Percentiles rank a stretch among this genome's conserved stretches.
phyloP scores from a whole-genome alignment of 37 sponge, comb jelly and placozoan genomes.

The Axinella damicornis region DNA sequence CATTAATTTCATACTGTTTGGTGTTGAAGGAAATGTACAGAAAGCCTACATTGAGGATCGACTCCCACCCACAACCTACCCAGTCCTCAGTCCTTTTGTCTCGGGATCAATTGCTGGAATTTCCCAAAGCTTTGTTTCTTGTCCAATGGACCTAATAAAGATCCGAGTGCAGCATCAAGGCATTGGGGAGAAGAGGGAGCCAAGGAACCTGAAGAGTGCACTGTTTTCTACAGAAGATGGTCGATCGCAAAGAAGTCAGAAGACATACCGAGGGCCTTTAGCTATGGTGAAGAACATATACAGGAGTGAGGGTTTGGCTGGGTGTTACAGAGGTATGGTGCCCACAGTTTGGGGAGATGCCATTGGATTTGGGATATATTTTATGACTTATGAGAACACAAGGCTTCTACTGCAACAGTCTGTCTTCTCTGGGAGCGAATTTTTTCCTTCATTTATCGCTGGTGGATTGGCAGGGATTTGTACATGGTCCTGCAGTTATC shows the following conservation, averaged over 20 bases:
- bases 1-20: not conserved
- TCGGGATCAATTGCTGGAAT: not conserved
- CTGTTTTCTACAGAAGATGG: too few species aligned
- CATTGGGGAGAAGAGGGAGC: not conserved
- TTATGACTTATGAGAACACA: not conserved
- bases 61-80: too few species aligned
- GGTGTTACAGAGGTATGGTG: not conserved
- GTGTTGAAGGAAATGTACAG: not conserved
- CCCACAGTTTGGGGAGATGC: not conserved
- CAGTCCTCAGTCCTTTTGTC: not conserved
- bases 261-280: not conserved
- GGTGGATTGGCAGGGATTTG: not conserved
- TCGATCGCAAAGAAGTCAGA: too few species aligned
- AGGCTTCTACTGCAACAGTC: not conserved
- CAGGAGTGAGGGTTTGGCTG: not conserved
- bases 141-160: slow-evolving; percentile 6
- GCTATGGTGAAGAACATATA: not conserved
- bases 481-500: not conserved
- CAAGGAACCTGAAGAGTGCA: too few species aligned
- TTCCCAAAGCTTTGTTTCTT: not conserved
- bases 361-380: not conserved
- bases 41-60: not conserved
- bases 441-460: not conserved
- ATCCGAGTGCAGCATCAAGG: slow-evolving; percentile 2
- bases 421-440: not conserved